Evolutionary conservation across 2,797 vertebrate genomes (phyloP).

Genomic region (Acipenser oxyrinchus): DNA sequence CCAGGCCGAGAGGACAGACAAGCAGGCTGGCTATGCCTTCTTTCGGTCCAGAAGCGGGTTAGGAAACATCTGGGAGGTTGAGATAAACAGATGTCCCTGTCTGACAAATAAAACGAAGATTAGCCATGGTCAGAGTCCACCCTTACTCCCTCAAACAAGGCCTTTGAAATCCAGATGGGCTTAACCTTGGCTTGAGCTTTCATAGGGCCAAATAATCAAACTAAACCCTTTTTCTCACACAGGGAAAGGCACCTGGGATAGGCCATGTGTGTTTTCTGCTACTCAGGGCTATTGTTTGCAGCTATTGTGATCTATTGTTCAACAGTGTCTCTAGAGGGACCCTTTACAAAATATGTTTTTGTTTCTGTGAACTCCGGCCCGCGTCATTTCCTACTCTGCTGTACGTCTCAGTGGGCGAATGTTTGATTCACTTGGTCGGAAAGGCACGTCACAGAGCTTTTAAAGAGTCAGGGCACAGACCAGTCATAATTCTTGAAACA

Average conservation of each 20-base stretch:
- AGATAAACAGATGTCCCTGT: conserved; percentile 65
- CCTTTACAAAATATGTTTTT: conserved; percentile 48
- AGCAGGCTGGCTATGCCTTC: conserved; percentile 37
- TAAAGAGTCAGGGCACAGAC: background rate
- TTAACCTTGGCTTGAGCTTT: conserved; percentile 51
- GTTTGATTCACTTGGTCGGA: too few species aligned
- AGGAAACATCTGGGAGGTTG: conserved; percentile 74
- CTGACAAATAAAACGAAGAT: conserved; percentile 51
- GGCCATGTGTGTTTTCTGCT: conserved; percentile 50
- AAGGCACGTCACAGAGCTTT: background rate
- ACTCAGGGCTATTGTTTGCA: conserved; percentile 54
- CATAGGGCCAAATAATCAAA: conserved; percentile 58
- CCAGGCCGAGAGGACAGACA: conserved; percentile 37
- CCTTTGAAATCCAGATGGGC: conserved; percentile 58
- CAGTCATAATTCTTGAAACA: too few species aligned
- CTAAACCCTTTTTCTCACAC: conserved; percentile 23
- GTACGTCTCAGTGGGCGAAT: conserved; percentile 10
- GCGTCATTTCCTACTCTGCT: conserved; percentile 65
- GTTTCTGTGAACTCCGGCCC: conserved; percentile 44
- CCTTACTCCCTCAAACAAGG: conserved; percentile 28
- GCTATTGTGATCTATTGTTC: conserved; percentile 72
- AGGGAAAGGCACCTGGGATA: conserved; percentile 52
- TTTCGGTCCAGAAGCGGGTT: conserved; percentile 52
- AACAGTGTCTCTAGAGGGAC: conserved; percentile 48
- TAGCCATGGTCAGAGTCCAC: conserved; percentile 33